Conservation (phyloP, 2,113 vertebrate species). For the Oryzias melastigma region DNA sequence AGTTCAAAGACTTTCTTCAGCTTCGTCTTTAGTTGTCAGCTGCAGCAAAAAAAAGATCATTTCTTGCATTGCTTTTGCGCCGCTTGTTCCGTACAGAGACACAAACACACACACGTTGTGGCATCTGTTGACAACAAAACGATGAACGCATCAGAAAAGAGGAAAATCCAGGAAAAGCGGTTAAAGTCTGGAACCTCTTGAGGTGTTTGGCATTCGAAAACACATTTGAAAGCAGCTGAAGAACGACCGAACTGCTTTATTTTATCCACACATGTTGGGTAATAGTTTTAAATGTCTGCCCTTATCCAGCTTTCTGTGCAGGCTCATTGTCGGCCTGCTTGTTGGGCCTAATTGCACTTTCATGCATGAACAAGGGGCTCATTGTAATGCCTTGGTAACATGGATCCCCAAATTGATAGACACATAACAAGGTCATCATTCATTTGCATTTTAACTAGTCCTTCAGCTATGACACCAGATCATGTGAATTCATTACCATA, state of each 20-base stretch:
- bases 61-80: constrained; percentile 67
- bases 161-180: constrained; percentile 33
- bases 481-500: constrained; percentile 71
- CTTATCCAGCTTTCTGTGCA: constrained; percentile 28
- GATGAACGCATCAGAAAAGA: constrained; percentile 51
- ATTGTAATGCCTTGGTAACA: constrained; percentile 65
- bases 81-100: constrained; percentile 35
- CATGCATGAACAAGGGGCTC: constrained; percentile 60
- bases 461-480: constrained; percentile 75
- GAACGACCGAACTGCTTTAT: constrained; percentile 11
- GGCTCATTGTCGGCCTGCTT: constrained; percentile 18
- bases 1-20: constrained; percentile 15
- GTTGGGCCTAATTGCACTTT: constrained; percentile 43
- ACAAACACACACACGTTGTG: constrained; percentile 39
- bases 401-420: constrained; percentile 67
- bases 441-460: constrained; percentile 79
- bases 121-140: constrained; percentile 58
- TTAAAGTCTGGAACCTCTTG: constrained; percentile 34
- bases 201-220: background rate
- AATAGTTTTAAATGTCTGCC: constrained; percentile 37
- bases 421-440: constrained; percentile 76
- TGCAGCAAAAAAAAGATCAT: constrained; percentile 47
- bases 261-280: constrained; percentile 33
- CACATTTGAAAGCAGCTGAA: background rate
- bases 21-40: constrained; percentile 33